These are phyloP conservation scores for Meteorus cinctellus DNA, from an alignment of 2,888 invertebrate species.

Conservation along the genomic window DNA sequence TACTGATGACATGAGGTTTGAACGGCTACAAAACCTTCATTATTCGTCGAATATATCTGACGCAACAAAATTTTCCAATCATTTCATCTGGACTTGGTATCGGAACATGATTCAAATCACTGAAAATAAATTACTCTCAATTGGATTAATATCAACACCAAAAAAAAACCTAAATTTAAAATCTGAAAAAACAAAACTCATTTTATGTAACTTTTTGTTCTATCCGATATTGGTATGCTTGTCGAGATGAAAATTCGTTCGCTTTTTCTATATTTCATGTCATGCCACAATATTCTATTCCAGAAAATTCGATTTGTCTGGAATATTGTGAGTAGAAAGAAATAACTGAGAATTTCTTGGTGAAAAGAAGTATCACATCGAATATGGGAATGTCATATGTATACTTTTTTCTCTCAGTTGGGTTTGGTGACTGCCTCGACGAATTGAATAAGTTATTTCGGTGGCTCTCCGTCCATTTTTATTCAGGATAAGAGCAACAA, in stretches of 20 bases:
- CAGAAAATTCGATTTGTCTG: constrained; percentile 35
- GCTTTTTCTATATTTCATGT: constrained; percentile 4
- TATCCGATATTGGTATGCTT: neutral
- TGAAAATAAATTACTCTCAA: no score
- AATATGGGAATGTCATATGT: constrained; percentile 26
- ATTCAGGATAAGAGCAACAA: constrained; percentile 20
- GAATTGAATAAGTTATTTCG: constrained; percentile 55
- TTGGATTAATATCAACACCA: no score
- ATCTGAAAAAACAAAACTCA: no score
- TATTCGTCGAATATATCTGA: no score
- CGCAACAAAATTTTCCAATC: no score
- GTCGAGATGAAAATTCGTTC: neutral
- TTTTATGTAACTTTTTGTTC: no score
- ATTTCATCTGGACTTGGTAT: no score
- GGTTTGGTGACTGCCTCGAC: constrained; percentile 33
- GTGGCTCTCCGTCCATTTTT: constrained; percentile 41
- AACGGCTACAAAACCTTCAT: no score
- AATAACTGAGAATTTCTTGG: constrained; percentile 40
- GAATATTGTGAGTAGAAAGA: constrained; percentile 29
- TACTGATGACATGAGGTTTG: no score
- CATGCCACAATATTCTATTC: neutral
- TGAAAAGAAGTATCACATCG: constrained; percentile 23
- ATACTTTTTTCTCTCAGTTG: neutral
- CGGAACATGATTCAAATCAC: no score
- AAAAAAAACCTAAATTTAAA: no score